A percentile compares a stretch with the other conserved stretches of the same genome.
Evolutionary conservation across 2,113 vertebrate genomes (phyloP).

Genomic region (Corythoichthys haematopterus): DNA sequence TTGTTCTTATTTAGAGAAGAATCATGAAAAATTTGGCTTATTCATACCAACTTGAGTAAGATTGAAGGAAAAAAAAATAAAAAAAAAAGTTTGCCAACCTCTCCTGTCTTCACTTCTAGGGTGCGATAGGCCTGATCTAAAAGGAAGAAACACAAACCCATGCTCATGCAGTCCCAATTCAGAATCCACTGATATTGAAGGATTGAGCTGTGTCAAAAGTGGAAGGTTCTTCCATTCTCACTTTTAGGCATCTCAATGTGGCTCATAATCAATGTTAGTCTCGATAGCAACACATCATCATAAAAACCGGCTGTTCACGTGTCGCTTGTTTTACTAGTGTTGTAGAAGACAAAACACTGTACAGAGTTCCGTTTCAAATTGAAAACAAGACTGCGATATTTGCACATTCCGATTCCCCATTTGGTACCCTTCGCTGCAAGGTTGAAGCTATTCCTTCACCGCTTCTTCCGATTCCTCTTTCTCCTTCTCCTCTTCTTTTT

Average conservation of each 20-base stretch:
- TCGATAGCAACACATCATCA: constrained; percentile 4
- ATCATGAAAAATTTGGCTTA: background rate
- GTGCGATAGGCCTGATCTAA: background rate
- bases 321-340: background rate
- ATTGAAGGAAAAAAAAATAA: background rate
- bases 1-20: background rate
- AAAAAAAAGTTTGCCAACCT: background rate
- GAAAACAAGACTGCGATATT: background rate
- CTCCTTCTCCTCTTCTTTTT: constrained; percentile 7
- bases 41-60: background rate
- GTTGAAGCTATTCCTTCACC: background rate
- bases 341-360: constrained; percentile 5
- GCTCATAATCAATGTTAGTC: background rate
- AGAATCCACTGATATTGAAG: background rate
- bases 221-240: background rate
- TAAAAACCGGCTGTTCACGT: background rate
- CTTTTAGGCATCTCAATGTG: background rate
- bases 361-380: constrained; percentile 7
- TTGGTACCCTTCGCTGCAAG: background rate
- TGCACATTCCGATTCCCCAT: constrained; percentile 10
- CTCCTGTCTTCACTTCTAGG: background rate
- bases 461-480: background rate
- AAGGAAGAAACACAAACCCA: background rate
- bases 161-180: background rate
- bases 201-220: too few relatives aligned